Evolutionary conservation across 1,140 invertebrate species (phyloP), one percentile per base, ranked within the genome.

Genomic region (Orussus abietinus): DNA sequence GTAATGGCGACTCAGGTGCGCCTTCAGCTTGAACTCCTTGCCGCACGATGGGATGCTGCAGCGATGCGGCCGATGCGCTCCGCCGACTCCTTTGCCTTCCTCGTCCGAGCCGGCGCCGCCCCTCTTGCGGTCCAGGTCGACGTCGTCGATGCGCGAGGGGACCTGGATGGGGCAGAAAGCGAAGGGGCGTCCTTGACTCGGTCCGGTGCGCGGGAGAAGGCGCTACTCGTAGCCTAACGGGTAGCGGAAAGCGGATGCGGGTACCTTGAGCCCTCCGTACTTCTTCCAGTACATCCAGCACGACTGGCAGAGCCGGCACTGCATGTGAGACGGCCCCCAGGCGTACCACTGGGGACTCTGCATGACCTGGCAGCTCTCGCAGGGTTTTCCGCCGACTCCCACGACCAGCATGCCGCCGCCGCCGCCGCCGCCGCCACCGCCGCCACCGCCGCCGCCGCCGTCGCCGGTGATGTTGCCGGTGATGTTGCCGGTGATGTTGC

Each of bases 221-320:
- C n/a, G n/a, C n/a, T n/a, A n/a, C n/a, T n/a, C n/a, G n/a, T n/a
- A n/a, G n/a, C n/a, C n/a, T n/a, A n/a, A n/a, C n/a, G n/a, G n/a
- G n/a, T n/a, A n/a, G n/a, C n/a, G n/a, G n/a, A n/a, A n/a, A n/a
- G n/a, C n/a, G n/a, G n/a, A n/a, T n/a, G n/a, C n/a, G n/a, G n/a
- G n/a, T 50, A 72, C 68, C 74, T 96, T 96, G 11, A 98, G 80
- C 50, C 95, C 96, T 38, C 95, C 96, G 72, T 96, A 96, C 66
- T 97, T 96, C 70, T 98, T 98, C 93, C 95, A 99, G 69, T 97
- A 96, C 20, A 81, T 82, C 95, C 95, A 98, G 74, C 96, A 99
- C 3, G 80, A 75, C 46, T 87, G 84, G 75, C 96, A 99, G 7
- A 99, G 74, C 47, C 93, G 84, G 72, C 90, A 91, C 57, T 94